Evolutionary conservation across 1,140 invertebrate genomes (phyloP).

Genomic region (Eufriesea mexicana): DNA sequence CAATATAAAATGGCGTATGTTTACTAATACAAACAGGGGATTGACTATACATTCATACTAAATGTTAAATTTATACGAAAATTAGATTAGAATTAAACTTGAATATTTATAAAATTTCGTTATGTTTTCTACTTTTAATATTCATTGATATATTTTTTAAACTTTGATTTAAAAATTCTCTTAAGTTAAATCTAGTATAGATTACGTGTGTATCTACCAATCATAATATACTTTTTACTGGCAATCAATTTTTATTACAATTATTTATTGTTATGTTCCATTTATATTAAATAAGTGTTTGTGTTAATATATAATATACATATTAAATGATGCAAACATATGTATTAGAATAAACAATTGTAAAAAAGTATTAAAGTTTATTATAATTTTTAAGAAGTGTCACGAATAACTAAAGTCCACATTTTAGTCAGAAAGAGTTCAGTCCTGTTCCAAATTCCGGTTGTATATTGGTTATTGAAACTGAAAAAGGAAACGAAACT

Average conservation of each 20-base stretch:
- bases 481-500: conserved; percentile 67
- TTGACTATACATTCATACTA: background rate
- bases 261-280: background rate
- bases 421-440: conserved; percentile 12
- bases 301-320: background rate
- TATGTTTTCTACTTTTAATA: background rate
- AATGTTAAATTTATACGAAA: background rate
- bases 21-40: background rate
- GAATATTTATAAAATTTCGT: background rate
- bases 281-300: background rate
- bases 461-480: conserved; percentile 41
- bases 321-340: background rate
- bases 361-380: background rate
- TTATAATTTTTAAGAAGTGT: background rate
- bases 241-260: background rate
- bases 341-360: background rate
- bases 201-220: background rate
- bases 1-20: background rate
- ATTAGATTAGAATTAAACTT: background rate
- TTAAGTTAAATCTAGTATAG: background rate
- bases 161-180: background rate
- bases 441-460: conserved; percentile 72
- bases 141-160: background rate
- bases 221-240: background rate
- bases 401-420: background rate